Percentiles rank a stretch among this genome's conserved stretches.
These are phyloP conservation scores for Periphyllus acericola DNA, from an alignment of 2,888 invertebrate genomes.

Conservation along the genomic window DNA sequence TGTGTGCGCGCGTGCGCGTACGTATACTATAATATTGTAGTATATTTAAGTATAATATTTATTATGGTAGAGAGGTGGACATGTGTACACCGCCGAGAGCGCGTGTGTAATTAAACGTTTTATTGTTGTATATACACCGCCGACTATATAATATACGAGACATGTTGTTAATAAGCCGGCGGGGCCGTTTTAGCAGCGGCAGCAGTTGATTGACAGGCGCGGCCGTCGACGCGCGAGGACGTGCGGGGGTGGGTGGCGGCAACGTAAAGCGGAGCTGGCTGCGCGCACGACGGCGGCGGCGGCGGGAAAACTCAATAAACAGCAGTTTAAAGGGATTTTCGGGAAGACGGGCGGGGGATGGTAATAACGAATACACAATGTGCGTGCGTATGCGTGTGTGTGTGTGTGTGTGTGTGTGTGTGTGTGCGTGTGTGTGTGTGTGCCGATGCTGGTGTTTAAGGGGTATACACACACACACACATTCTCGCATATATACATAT, in stretches of 20 bases:
- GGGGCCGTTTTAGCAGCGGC: slow-evolving; percentile 32
- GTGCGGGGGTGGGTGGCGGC: neutral
- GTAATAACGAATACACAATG: slow-evolving; percentile 58
- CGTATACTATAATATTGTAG: neutral
- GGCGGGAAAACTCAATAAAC: slow-evolving; percentile 61
- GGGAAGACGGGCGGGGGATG: neutral
- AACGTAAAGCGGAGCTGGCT: slow-evolving; percentile 34
- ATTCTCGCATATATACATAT: neutral
- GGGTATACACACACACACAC: neutral
- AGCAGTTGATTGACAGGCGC: slow-evolving; percentile 60
- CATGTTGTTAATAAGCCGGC: slow-evolving; percentile 60
- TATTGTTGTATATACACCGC: slow-evolving; percentile 49
- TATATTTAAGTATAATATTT: neutral
- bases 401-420: neutral
- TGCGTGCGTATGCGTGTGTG: neutral
- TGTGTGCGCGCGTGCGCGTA: neutral
- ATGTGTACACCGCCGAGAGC: slow-evolving; percentile 42
- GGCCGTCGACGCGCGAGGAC: slow-evolving; percentile 26
- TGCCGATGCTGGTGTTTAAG: slow-evolving; percentile 46
- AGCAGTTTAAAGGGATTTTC: slow-evolving; percentile 62
- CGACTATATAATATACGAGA: neutral
- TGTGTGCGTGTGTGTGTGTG: neutral
- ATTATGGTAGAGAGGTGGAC: slow-evolving; percentile 12
- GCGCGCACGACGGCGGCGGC: neutral
- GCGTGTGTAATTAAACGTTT: slow-evolving; percentile 60